Conservation (phyloP, 2,888 invertebrate species). For the Augiades crinisus region DNA sequence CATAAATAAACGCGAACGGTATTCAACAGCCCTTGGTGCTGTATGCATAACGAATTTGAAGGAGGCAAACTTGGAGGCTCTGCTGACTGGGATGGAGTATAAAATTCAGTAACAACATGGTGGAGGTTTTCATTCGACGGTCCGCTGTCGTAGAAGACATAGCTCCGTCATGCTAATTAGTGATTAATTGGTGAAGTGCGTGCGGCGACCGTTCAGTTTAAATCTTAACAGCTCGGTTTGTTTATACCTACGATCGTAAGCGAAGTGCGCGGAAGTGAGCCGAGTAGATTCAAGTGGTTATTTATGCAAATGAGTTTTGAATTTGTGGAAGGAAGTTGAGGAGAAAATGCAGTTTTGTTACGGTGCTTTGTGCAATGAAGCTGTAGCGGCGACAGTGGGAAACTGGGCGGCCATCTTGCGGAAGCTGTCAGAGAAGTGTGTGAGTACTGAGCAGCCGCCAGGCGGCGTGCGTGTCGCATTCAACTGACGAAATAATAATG, state of each 20-base stretch:
- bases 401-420: conserved; percentile 63
- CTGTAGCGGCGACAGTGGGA: conserved; percentile 38
- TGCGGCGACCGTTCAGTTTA: conserved; percentile 16
- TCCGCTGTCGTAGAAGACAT: conserved; percentile 76
- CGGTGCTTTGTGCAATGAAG: conserved; percentile 42
- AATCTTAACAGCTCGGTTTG: conserved; percentile 9
- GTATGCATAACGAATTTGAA: conserved; percentile 83
- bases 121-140: conserved; percentile 79
- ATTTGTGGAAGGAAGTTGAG: conserved; percentile 42
- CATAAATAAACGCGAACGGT: conserved; percentile 83
- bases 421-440: conserved; percentile 52
- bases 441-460: conserved; percentile 57
- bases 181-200: conserved; percentile 22
- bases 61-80: conserved; percentile 82
- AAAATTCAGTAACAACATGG: conserved; percentile 82
- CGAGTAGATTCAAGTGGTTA: conserved; percentile 29
- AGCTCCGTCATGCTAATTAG: conserved; percentile 74
- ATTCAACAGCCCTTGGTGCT: conserved; percentile 83
- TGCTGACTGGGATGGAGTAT: conserved; percentile 80
- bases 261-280: conserved; percentile 15
- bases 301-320: conserved; percentile 52
- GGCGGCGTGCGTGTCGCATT: conserved; percentile 71
- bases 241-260: neutral
- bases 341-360: conserved; percentile 51
- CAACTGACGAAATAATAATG: conserved; percentile 51